These are phyloP conservation scores for Pseudomyrmex gracilis DNA, from an alignment of 1,140 invertebrate genomes.

Conservation along the genomic window DNA sequence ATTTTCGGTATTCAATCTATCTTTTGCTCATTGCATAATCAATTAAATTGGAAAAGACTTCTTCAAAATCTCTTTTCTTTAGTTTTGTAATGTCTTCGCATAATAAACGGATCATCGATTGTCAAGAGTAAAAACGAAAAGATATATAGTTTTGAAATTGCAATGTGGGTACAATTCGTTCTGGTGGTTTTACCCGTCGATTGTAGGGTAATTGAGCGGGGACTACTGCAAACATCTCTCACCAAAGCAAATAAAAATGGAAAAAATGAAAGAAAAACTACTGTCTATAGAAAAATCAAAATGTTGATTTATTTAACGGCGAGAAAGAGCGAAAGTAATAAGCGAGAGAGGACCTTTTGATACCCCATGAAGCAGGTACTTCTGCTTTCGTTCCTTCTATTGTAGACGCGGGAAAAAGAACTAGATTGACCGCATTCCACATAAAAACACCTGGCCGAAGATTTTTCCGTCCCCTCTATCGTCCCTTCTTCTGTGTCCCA, in stretches of 20 bases:
- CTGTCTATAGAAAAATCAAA: constrained; percentile 43
- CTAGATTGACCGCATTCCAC: constrained; percentile 24
- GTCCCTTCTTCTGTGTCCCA: not conserved
- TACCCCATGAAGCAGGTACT: not conserved
- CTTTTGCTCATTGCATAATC: too few relatives aligned
- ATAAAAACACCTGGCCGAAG: not conserved
- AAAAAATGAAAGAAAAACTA: constrained; percentile 26
- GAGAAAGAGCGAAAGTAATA: constrained; percentile 60
- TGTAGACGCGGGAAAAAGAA: constrained; percentile 24
- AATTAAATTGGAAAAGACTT: too few relatives aligned
- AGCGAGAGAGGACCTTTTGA: constrained; percentile 7
- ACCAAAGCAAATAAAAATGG: not conserved
- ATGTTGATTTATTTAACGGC: constrained; percentile 52
- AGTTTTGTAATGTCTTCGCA: too few relatives aligned
- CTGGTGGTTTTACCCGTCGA: not conserved
- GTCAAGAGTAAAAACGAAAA: too few relatives aligned
- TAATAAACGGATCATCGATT: too few relatives aligned
- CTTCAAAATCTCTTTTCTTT: too few relatives aligned
- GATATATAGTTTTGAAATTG: not conserved
- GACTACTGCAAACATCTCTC: not conserved
- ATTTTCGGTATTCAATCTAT: too few relatives aligned
- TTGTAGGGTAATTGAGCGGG: not conserved
- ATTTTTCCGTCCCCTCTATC: constrained; percentile 48
- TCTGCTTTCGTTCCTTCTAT: constrained; percentile 51
- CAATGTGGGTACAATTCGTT: not conserved